These are phyloP conservation scores for Clarias pachynema DNA, from an alignment of 2,797 vertebrate genomes.

Conservation along the genomic window DNA sequence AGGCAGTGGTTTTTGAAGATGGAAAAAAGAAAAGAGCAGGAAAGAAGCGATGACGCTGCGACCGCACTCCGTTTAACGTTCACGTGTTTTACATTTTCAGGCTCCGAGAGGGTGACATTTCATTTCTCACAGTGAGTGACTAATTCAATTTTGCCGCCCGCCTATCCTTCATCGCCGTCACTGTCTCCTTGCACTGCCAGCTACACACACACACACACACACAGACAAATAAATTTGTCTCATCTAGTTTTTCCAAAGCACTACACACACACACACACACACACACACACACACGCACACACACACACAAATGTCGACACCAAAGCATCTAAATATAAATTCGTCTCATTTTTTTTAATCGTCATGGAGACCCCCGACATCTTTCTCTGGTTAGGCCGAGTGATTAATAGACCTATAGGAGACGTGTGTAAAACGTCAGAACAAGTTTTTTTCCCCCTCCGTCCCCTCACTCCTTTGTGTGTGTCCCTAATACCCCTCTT, in stretches of 20 bases:
- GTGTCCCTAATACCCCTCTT: not conserved
- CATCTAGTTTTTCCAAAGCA: slow-evolving; percentile 45
- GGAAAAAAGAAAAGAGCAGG: slow-evolving; percentile 34
- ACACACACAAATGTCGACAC: not conserved
- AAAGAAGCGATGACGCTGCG: slow-evolving; percentile 55
- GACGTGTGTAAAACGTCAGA: slow-evolving; percentile 11
- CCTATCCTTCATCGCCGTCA: slow-evolving; percentile 68
- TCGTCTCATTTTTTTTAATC: not conserved
- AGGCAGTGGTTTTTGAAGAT: slow-evolving; percentile 62
- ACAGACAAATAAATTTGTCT: not conserved
- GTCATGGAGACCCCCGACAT: slow-evolving; percentile 46
- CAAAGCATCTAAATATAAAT: not conserved
- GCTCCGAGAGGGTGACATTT: slow-evolving; percentile 75
- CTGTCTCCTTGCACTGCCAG: slow-evolving; percentile 41
- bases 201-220: slow-evolving; percentile 14
- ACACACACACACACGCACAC: slow-evolving; percentile 1
- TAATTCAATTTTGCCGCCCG: slow-evolving; percentile 78
- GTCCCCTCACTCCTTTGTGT: not conserved
- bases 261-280: not conserved
- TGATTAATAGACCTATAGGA: slow-evolving; percentile 52
- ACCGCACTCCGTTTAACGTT: slow-evolving; percentile 65
- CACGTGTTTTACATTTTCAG: slow-evolving; percentile 78
- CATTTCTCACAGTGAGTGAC: slow-evolving; percentile 72
- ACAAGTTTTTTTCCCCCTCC: not conserved
- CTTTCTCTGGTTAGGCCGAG: slow-evolving; percentile 59